Percentiles rank a stretch among this genome's conserved stretches.
Conservation (phyloP, 1,140 invertebrate species). For the Antheraea mylitta region DNA sequence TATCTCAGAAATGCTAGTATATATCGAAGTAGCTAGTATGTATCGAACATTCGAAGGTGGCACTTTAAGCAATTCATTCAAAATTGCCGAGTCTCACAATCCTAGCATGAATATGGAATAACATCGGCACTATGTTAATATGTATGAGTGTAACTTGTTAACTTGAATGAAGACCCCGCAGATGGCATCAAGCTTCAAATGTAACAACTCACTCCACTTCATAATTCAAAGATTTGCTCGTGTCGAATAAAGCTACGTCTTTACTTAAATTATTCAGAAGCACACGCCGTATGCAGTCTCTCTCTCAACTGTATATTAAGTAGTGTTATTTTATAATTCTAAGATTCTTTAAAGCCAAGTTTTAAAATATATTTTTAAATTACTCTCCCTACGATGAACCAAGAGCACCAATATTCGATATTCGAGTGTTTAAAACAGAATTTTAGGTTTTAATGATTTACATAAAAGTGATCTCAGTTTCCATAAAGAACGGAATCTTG, state of each 20-base stretch:
- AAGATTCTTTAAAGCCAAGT: neutral
- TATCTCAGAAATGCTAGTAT: neutral
- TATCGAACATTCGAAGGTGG: neutral
- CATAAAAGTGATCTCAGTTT: no score
- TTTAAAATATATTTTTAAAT: no score
- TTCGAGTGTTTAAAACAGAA: no score
- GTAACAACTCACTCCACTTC: constrained; percentile 48
- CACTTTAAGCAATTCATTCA: neutral
- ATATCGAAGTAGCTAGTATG: no score
- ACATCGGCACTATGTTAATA: constrained; percentile 47
- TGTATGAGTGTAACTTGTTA: constrained; percentile 58
- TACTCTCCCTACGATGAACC: no score
- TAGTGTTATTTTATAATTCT: neutral
- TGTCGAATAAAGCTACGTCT: constrained; percentile 53
- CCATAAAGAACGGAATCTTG: no score
- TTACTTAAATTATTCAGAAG: constrained; percentile 57
- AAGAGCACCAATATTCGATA: no score
- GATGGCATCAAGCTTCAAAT: constrained; percentile 42
- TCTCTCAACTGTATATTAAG: constrained; percentile 3
- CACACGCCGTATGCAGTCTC: constrained; percentile 28
- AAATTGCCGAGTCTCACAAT: constrained; percentile 15
- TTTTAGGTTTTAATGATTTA: no score
- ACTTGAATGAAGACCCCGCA: constrained; percentile 38
- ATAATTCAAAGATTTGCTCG: constrained; percentile 68
- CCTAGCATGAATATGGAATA: constrained; percentile 41